Conservation (phyloP, 2,888 invertebrate genomes). For the Nymphalis c-album region DNA sequence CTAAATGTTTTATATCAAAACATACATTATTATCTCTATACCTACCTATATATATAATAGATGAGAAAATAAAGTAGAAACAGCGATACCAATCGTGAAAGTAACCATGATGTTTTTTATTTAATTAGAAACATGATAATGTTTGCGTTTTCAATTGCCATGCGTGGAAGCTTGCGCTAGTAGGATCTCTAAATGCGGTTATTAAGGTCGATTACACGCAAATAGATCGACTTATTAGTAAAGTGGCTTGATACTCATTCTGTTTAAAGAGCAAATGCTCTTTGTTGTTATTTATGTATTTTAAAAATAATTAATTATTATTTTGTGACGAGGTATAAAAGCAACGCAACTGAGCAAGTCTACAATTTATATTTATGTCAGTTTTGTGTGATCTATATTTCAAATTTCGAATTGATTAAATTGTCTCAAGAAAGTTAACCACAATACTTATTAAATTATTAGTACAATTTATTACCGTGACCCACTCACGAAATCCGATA, state of each 20-base stretch:
- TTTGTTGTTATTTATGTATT: background rate
- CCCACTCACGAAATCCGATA: too few relatives aligned
- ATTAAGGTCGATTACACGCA: conserved; percentile 35
- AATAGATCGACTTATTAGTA: conserved; percentile 28
- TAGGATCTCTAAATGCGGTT: conserved; percentile 30
- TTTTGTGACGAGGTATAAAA: background rate
- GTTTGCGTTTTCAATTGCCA: conserved; percentile 24
- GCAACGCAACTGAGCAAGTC: too few relatives aligned
- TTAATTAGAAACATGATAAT: conserved; percentile 19
- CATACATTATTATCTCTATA: too few relatives aligned
- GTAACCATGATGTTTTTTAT: conserved; percentile 9
- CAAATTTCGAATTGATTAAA: too few relatives aligned
- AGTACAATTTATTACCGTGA: too few relatives aligned
- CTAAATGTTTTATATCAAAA: too few relatives aligned
- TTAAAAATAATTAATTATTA: background rate
- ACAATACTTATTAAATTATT: too few relatives aligned
- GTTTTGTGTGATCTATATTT: too few relatives aligned
- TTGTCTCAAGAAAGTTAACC: too few relatives aligned
- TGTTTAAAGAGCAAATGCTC: background rate
- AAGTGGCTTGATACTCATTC: conserved; percentile 8
- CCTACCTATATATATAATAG: too few relatives aligned
- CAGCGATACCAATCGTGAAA: background rate
- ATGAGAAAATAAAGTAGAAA: background rate
- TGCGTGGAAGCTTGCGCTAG: conserved; percentile 30
- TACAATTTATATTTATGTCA: too few relatives aligned